Percentiles rank a stretch among this genome's conserved stretches.
phyloP scores from a whole-genome alignment of 2,888 invertebrate genomes.

The Clivina fossor region DNA sequence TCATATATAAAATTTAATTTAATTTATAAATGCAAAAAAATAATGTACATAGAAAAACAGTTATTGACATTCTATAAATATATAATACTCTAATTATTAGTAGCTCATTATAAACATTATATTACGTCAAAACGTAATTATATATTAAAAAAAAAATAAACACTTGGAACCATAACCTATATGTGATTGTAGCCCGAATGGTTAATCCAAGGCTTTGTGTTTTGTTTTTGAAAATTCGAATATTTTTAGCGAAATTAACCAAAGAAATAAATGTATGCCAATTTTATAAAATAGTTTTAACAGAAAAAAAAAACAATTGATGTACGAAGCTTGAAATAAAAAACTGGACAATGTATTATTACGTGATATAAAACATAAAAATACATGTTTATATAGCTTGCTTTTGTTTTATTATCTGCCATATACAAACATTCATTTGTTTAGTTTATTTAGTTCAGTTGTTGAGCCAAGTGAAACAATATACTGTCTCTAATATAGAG shows the following conservation, averaged over 20 bases:
- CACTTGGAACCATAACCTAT: too few relatives aligned
- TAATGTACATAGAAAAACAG: slow-evolving; percentile 24
- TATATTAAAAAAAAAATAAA: too few relatives aligned
- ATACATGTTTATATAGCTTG: slow-evolving; percentile 23
- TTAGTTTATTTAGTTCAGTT: slow-evolving; percentile 40
- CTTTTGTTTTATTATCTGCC: too few relatives aligned
- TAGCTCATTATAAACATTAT: slow-evolving; percentile 5
- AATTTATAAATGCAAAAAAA: slow-evolving; percentile 24
- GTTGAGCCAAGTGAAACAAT: slow-evolving; percentile 38
- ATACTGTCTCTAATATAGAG: slow-evolving; percentile 26
- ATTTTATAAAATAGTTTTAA: slow-evolving; percentile 22
- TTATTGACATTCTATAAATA: too few relatives aligned
- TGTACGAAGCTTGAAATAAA: slow-evolving; percentile 20
- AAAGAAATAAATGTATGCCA: slow-evolving; percentile 15
- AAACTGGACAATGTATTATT: too few relatives aligned
- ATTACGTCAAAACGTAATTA: slow-evolving; percentile 17
- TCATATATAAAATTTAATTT: slow-evolving; percentile 19
- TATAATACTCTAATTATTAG: slow-evolving; percentile 25
- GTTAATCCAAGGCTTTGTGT: too few relatives aligned
- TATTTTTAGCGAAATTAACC: slow-evolving; percentile 20
- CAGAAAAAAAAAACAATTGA: slow-evolving; percentile 3
- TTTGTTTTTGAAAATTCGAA: too few relatives aligned
- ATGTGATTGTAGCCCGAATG: too few relatives aligned
- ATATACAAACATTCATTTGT: slow-evolving; percentile 45
- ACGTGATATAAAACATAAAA: slow-evolving; percentile 10